These are phyloP conservation scores for Hypercompe scribonia DNA, from an alignment of 2,888 invertebrate genomes.

Conservation along the genomic window DNA sequence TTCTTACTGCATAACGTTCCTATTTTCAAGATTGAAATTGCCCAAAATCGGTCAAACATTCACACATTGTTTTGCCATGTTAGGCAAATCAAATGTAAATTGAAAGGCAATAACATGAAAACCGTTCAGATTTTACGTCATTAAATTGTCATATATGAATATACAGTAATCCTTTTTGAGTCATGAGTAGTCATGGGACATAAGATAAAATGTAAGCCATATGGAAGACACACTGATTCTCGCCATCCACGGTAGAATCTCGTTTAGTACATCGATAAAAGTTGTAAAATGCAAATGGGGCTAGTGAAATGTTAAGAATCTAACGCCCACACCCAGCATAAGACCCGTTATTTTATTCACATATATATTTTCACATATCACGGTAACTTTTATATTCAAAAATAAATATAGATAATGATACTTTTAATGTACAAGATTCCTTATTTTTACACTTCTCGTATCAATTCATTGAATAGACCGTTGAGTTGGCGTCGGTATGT, in stretches of 20 bases:
- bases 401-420: constrained; percentile 45
- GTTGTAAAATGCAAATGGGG: constrained; percentile 84
- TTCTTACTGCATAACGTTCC: neutral
- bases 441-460: constrained; percentile 38
- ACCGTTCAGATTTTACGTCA: constrained; percentile 32
- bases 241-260: constrained; percentile 72
- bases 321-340: constrained; percentile 72
- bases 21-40: neutral
- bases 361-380: constrained; percentile 67
- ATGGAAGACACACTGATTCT: constrained; percentile 69
- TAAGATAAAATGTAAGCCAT: constrained; percentile 69
- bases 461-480: constrained; percentile 41
- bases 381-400: constrained; percentile 51
- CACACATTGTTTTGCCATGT: neutral
- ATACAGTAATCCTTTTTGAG: constrained; percentile 59
- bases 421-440: constrained; percentile 53
- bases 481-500: constrained; percentile 36
- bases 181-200: constrained; percentile 37
- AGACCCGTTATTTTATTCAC: constrained; percentile 76
- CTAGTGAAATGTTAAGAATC: constrained; percentile 82
- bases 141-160: constrained; percentile 49
- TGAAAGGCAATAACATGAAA: neutral
- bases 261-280: constrained; percentile 82
- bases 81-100: neutral
- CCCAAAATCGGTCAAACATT: neutral